Base-by-base conservation (phyloP, 2,113 vertebrate species). In the Silurus meridionalis region DNA sequence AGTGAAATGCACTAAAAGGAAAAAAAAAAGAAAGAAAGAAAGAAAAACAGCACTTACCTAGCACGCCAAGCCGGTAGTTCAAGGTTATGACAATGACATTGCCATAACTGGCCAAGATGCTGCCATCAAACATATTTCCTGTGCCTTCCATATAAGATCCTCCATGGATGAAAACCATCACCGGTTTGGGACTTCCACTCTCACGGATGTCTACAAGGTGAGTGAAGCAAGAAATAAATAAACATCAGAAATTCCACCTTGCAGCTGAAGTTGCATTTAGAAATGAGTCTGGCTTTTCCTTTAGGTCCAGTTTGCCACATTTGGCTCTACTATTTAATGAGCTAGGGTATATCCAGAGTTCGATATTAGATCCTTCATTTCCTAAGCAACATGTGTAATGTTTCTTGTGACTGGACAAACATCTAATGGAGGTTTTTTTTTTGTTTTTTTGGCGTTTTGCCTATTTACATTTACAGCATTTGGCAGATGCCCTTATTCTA, bases 121-220 rank as follows among this genome's bases (percentile, higher is more conserved):
- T 99, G 91, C 98, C 98, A 91, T 99, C 98, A 94, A 99, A 99
- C 90, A 99, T 97, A 95, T 99, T 99, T 90, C 96, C 98, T 90
- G 98, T 99, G 92, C 98, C 98, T 95, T 99, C 98, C 98, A 99
- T 99, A 93, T 99, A 99, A 85, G 98, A 99, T 86, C 98, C 98
- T 90, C 98, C 98, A 0, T 99, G 98, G 93, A 99, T 98, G 94
- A 99, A 99, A 89, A 99, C 97, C 98, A 99, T 99, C 91, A 99
- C 98, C 55, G 98, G 98, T 92, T 99, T 99, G 89, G 98, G 98
- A 93, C 97, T 98, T 91, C 98, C 98, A 94, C 98, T 99, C 94
- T 99, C 98, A 93, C 98, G 97, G 93, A 99, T 99, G 95, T 99
- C 98, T 99, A 95, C 89, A 96, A 88, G 85, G 81, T 86, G 89